Percentiles rank a stretch among this genome's conserved stretches.
Conservation (phyloP, 2,113 vertebrate species). For the Mormoops blainvillei region DNA sequence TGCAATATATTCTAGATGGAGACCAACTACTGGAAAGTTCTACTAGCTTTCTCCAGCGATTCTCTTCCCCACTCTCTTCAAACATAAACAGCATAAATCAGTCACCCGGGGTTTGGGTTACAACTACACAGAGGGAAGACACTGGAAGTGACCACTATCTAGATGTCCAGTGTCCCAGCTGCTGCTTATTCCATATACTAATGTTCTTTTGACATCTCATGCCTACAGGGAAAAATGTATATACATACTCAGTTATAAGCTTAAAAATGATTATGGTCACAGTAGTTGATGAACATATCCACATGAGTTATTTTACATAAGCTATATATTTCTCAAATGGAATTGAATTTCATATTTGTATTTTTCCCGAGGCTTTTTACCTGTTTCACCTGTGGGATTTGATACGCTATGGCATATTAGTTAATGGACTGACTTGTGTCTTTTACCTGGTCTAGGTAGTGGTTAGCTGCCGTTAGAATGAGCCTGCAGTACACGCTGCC, state of each 20-base stretch:
- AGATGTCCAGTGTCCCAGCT: not conserved
- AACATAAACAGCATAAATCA: not conserved
- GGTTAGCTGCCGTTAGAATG: not conserved
- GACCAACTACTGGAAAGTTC: constrained; percentile 42
- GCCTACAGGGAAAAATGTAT: not conserved
- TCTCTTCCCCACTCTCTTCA: not conserved
- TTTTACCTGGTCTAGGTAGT: not conserved
- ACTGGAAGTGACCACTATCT: not conserved
- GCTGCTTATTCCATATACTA: not conserved
- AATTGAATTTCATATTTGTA: not conserved
- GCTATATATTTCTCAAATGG: not conserved
- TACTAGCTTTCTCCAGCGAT: not conserved
- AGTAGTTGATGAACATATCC: not conserved
- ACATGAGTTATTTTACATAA: constrained; percentile 14
- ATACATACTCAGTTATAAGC: not conserved
- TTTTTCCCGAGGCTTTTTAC: not conserved
- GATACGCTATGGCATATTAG: not conserved
- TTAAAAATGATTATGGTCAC: not conserved
- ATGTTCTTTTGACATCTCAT: not conserved
- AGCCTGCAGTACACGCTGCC: not conserved
- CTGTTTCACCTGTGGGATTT: not conserved
- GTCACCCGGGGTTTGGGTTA: not conserved
- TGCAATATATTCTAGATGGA: constrained; percentile 68
- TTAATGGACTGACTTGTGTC: not conserved
- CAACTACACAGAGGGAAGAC: not conserved